Evolutionary conservation across 1,140 invertebrate species (phyloP), one percentile per base, ranked within the genome.

Genomic region (Hormaphis cornu): DNA sequence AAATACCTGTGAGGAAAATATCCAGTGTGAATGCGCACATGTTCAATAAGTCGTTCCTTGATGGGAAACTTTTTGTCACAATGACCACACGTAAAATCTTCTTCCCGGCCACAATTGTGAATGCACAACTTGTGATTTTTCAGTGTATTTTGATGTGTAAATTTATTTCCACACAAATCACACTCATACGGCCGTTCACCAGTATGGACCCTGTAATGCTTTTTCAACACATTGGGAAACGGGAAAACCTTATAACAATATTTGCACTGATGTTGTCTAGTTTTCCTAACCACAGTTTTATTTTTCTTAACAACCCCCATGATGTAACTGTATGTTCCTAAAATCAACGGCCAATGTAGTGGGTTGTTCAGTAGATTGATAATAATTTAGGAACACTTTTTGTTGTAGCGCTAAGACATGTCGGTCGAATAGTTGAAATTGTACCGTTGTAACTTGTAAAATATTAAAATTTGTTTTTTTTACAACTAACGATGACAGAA

Each of bases 151-250:
- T 83, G 82, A 69, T 92, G 90, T 0, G 88, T 89, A 75, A 92
- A 93, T 26, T 82, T 83, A 75, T 91, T 92, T 2, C 81, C 82
- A 75, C 90, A 93, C 2, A 83, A 80, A 10, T 84, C 81, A 75
- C 92, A 95, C 16, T 82, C 82, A 78, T 90, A 94, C 0, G 90
- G 90, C 66, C 88, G 80, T 74, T 89, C 89, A 3, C 90, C 89
- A 8, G 79, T 81, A 70, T 82, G 81, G 20, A 77, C 74, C n/a
- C 76, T 56, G 50, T 70, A 70, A 66, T 78, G 77, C 12, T 74
- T 75, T 20, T 73, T 73, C 48, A 78, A 63, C 30, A 73, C 70
- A 48, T 73, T 73, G 28, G 72, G 70, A 42, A 75, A 74, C 24
- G 73, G 77, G 76, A 82, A 82, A 69, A 71, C 69, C 46, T 76